Evolutionary conservation across 2,113 vertebrate species (phyloP).

Genomic region (Erythrolamprus reginae): DNA sequence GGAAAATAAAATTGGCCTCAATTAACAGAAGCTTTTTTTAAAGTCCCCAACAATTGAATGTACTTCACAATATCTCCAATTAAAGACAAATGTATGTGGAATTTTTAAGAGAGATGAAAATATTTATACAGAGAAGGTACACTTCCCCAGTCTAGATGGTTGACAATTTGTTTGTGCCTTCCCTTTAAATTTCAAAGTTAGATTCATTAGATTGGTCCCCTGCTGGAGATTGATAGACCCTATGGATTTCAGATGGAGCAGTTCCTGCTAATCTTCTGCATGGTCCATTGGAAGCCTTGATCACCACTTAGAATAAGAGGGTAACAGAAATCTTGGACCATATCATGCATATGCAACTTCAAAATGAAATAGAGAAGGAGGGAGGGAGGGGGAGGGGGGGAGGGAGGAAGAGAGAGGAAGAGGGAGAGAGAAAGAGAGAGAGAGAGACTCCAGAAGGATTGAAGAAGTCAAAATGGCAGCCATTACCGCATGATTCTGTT

Average conservation of each 20-base stretch:
- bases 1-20: too few relatives aligned
- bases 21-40: background rate
- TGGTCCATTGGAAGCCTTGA: too few relatives aligned
- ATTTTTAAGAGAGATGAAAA: background rate
- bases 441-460: background rate
- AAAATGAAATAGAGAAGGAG: too few relatives aligned
- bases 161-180: background rate
- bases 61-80: background rate
- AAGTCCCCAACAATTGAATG: background rate
- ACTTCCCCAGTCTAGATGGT: background rate
- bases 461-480: background rate
- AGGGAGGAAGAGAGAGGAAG: too few relatives aligned
- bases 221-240: too few relatives aligned
- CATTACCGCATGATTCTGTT: background rate
- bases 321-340: too few relatives aligned
- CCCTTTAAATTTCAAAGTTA: background rate
- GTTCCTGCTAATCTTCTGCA: too few relatives aligned
- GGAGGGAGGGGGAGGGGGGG: accelerated
- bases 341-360: too few relatives aligned
- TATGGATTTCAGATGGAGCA: too few relatives aligned
- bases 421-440: too few relatives aligned
- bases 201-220: too few relatives aligned
- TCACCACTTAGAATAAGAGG: too few relatives aligned
- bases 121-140: background rate
- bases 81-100: background rate